Base-by-base conservation (phyloP, 35 echinoderm and acorn worm genomes). In the Diadema setosum region DNA sequence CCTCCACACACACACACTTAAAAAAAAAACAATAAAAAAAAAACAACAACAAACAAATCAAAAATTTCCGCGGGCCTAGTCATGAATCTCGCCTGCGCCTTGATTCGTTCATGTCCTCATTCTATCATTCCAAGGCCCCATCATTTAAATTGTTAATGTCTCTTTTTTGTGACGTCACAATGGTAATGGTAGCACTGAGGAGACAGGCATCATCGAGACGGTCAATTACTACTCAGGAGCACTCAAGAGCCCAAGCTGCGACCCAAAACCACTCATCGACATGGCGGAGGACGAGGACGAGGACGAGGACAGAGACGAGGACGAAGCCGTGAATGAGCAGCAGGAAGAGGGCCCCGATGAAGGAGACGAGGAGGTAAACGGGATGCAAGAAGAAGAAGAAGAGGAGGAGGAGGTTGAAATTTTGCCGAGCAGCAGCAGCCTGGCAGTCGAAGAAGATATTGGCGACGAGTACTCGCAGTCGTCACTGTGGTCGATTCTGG, bases 201-300 rank as follows among this genome's bases (percentile, higher is more conserved):
- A 83, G 3, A 64, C 82, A 29, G 65, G 82, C 42, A 21, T 91
- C 37, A 85, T 83, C 9, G 33, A 78, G 46, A 74, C 65, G 21
- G 89, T 91, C 29, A 46, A 91, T 34, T 91, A 91, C 84, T 91
- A 82, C 46, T 85, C 89, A 0, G 70, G 36, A 20, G 65, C 42
- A 0, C 65, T 91, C 35, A 80, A 85, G 16, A 75, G 85, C 40
- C 45, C 58, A 39, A 84, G 52, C 4, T 85, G 84, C 83, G 55
- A 83, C 46, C 63, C 89, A n/a, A 70, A 85, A 52, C 39, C 33
- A 7, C 61, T 67, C 18, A 2, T 25, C 3, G 39, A n/a, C 18
- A 41, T 37, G 9, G 3, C 60, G 2, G 14, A 8, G 0, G 81
- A 73, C 23, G 52, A 58, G 34, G 24, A 12, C 30, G 32, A 42